phyloP scores from a whole-genome alignment of 2,888 invertebrate genomes.

The Ennomos quercinarius region DNA sequence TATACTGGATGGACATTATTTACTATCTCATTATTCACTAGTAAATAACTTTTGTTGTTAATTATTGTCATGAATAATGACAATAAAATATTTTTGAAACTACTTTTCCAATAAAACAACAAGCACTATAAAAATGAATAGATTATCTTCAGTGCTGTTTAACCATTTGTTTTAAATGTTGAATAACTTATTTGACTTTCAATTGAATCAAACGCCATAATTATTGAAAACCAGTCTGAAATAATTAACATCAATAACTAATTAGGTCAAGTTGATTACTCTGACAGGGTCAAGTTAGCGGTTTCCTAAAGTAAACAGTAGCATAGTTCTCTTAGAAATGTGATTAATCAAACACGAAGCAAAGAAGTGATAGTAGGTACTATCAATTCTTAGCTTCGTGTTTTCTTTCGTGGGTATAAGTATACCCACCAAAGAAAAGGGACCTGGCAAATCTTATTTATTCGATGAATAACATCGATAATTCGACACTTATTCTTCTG shows the following conservation, averaged over 20 bases:
- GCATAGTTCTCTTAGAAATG: conserved; percentile 10
- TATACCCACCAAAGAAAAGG: background rate
- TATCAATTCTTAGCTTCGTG: too few species aligned
- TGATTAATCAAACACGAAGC: conserved; percentile 12
- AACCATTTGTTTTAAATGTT: background rate
- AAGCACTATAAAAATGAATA: too few species aligned
- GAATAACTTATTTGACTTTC: background rate
- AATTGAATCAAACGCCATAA: background rate
- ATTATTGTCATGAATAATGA: background rate
- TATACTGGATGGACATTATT: background rate
- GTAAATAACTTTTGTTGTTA: background rate
- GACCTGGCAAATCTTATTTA: background rate
- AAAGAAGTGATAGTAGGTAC: background rate
- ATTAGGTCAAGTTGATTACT: conserved; percentile 28
- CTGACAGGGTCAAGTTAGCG: conserved; percentile 28
- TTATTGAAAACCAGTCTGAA: conserved; percentile 1
- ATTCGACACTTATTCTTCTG: too few species aligned
- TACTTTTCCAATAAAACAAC: too few species aligned
- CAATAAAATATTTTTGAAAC: too few species aligned
- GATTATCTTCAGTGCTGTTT: too few species aligned
- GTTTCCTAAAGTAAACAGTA: conserved; percentile 13
- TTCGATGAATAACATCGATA: too few species aligned
- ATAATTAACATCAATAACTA: conserved; percentile 2
- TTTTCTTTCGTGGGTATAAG: too few species aligned
- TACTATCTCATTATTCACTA: too few species aligned